phyloP scores from a whole-genome alignment of 37 sponge, comb jelly and placozoan species.

The Hexactinellida sp. region DNA sequence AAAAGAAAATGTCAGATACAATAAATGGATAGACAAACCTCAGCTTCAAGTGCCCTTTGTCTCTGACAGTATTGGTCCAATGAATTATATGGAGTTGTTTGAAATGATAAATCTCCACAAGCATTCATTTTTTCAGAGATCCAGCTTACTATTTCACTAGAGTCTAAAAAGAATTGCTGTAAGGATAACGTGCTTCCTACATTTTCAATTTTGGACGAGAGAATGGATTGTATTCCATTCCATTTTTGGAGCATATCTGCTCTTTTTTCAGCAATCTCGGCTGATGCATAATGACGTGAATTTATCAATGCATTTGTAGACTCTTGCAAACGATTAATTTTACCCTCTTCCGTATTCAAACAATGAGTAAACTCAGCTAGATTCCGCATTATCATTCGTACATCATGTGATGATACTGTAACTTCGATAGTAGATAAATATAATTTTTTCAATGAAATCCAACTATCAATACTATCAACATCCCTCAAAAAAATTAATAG shows the following conservation, averaged over 20 bases:
- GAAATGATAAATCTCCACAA: background rate
- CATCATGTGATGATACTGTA: background rate
- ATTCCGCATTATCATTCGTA: background rate
- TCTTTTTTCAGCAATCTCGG: background rate
- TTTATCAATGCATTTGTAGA: background rate
- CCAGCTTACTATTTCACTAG: background rate
- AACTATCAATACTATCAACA: background rate
- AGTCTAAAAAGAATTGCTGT: background rate
- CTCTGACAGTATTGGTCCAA: background rate
- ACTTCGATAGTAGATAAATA: background rate
- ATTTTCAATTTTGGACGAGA: background rate
- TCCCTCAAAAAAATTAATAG: background rate
- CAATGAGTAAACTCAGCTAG: background rate
- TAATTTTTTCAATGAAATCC: background rate
- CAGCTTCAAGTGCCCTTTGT: background rate
- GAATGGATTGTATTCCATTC: background rate
- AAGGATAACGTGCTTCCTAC: background rate
- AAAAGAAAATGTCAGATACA: too few relatives aligned
- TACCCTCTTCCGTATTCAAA: background rate
- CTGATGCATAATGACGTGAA: background rate
- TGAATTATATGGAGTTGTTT: background rate
- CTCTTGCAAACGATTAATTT: background rate
- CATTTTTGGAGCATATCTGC: background rate
- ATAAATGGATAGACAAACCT: too few relatives aligned
- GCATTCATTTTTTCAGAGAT: background rate